Evolutionary conservation across 1,140 invertebrate genomes (phyloP).

Genomic region (Proctacanthus coquilletti): DNA sequence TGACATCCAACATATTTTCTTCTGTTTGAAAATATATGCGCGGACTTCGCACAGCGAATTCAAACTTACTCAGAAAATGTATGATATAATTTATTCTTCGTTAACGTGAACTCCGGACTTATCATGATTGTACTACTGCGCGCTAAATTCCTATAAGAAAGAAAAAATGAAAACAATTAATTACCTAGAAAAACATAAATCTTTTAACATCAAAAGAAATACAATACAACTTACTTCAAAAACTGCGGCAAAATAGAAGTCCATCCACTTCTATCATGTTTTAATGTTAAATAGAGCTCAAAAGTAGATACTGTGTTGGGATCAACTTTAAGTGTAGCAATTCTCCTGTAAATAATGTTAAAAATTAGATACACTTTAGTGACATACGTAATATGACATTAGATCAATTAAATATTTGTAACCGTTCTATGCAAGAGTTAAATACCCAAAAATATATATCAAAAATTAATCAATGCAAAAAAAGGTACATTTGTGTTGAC

Average conservation of each 20-base stretch:
- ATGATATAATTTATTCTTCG: constrained; percentile 74
- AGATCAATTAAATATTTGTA: too few relatives aligned
- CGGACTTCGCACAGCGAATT: neutral
- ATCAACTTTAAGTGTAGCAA: constrained; percentile 61
- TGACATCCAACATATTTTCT: too few relatives aligned
- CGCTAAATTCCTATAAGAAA: constrained; percentile 53
- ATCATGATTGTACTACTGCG: constrained; percentile 69
- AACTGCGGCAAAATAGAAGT: constrained; percentile 67
- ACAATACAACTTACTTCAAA: constrained; percentile 52
- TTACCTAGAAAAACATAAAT: constrained; percentile 3
- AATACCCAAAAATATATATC: too few relatives aligned
- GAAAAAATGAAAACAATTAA: constrained; percentile 15
- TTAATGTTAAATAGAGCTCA: constrained; percentile 67
- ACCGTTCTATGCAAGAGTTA: too few relatives aligned
- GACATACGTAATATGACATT: too few relatives aligned
- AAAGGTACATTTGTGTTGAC: too few relatives aligned
- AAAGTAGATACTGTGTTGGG: constrained; percentile 70
- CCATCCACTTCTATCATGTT: constrained; percentile 67
- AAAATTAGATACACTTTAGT: too few relatives aligned
- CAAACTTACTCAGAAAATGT: constrained; percentile 24
- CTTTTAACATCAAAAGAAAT: neutral
- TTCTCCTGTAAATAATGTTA: constrained; percentile 18
- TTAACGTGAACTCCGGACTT: constrained; percentile 64
- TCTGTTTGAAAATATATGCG: too few relatives aligned
- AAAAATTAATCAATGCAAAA: too few relatives aligned